Base-by-base conservation (phyloP, 2,797 vertebrate species). In the Schizopygopsis pylzovi region DNA sequence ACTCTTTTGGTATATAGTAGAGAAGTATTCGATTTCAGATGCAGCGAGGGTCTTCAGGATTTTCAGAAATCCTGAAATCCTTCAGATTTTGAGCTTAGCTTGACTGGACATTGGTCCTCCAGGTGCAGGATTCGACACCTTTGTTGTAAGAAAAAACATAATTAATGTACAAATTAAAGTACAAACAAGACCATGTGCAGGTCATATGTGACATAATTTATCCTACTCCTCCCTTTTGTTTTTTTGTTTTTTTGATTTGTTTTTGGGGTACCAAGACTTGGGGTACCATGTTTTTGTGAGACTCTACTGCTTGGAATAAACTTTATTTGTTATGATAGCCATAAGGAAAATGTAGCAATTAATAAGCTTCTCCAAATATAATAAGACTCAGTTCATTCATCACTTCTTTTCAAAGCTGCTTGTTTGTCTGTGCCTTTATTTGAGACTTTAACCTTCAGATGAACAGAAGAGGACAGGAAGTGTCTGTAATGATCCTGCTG, bases 381-480 rank as follows among this genome's bases (percentile, higher is more conserved):
- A 56, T 25, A 75, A 13, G 45, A 2, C 4, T 78, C 18, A 6
- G 18, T 78, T 52, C 33, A 76, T 18, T 68, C 16, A 4, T 76
- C 56, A 43, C 13, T 59, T 82, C 37, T 63, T 80, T 81, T 81
- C 8, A 77, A 77, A 56, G 4, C 41, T 25, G 15, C 25, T 67
- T 77, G 33, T 59, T 3, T 63, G 72, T 61, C 70, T 61, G 15
- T 61, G 4, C 22, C 15, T 63, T 28, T 63, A 63, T 65, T 68
- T 81, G 20, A 52, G 10, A 68, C 28, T 54, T 81, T 81, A 22
- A 81, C 63, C 79, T 81, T 81, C 20, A 25, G 47, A 54, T 4
- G 15, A 39, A 25, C 28, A 49, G 79, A 80, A 37, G 16, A 80
- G 43, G 61, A 80, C 18, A 22, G 63, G 65, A 81, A 70, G 15